phyloP scores from a whole-genome alignment of 2,797 vertebrate genomes.

The Lepidocolaptes lacrymiger region DNA sequence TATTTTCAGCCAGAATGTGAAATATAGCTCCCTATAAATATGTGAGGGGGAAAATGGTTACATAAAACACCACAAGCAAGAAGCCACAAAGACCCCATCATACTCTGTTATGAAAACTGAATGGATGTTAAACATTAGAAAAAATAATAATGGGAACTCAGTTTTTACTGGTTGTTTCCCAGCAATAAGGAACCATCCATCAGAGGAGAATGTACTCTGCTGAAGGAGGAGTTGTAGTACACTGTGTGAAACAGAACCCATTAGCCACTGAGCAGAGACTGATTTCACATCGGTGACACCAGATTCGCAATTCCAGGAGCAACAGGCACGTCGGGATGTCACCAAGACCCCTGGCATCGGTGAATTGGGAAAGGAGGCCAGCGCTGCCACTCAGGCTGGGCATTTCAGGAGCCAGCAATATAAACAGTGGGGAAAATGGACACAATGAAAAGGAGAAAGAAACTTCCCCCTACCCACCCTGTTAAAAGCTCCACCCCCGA shows the following conservation, averaged over 20 bases:
- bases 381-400: too few relatives aligned
- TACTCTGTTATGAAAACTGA: neutral
- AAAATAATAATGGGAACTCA: neutral
- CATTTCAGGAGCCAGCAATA: neutral
- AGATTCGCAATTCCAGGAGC: neutral
- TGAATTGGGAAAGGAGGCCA: fast-evolving
- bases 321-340: neutral
- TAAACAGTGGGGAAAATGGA: neutral
- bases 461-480: fast-evolving
- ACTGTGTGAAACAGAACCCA: neutral
- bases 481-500: neutral
- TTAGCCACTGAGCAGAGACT: neutral
- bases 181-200: neutral
- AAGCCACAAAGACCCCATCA: neutral
- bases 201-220: neutral
- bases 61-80: neutral
- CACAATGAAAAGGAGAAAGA: neutral
- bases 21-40: neutral
- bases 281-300: neutral
- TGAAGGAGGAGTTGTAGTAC: neutral
- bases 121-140: neutral
- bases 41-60: fast-evolving
- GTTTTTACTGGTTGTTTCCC: neutral
- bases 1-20: neutral
- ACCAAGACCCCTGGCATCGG: neutral